Evolutionary conservation across 2,888 invertebrate genomes (phyloP).

Genomic region (Drosophila neoperkinsi): DNA sequence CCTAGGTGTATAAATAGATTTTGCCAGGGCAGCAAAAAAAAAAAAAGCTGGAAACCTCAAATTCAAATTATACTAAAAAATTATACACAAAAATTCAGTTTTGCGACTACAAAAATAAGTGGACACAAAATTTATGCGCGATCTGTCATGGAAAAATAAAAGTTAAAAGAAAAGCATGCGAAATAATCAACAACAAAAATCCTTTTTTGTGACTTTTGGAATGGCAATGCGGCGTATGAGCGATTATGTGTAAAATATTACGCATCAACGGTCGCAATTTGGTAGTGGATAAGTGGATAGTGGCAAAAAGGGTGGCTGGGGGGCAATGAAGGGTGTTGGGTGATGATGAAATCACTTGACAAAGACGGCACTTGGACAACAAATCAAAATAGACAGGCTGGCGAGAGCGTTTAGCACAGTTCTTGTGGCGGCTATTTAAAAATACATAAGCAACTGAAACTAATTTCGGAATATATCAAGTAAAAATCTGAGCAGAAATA

Average conservation of each 20-base stretch:
- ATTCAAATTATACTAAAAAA: constrained; percentile 22
- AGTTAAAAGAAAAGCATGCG: constrained; percentile 43
- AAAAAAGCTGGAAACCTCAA: constrained; percentile 16
- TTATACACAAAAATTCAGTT: constrained; percentile 27
- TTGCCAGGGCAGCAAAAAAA: constrained; percentile 45
- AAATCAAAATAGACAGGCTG: constrained; percentile 79
- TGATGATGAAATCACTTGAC: constrained; percentile 65
- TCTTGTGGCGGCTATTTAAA: constrained; percentile 77
- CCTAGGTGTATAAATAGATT: constrained; percentile 57
- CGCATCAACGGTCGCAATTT: constrained; percentile 56
- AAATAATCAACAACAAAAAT: constrained; percentile 16
- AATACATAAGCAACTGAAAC: constrained; percentile 62
- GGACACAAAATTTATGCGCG: constrained; percentile 55
- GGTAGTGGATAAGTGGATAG: constrained; percentile 6
- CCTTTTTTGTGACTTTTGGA: constrained; percentile 21
- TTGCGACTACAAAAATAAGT: constrained; percentile 32
- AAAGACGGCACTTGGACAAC: constrained; percentile 76
- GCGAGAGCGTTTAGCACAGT: constrained; percentile 78
- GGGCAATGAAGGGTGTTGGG: constrained; percentile 27
- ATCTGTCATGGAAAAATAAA: constrained; percentile 66
- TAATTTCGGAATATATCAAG: constrained; percentile 77
- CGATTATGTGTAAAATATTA: constrained; percentile 74
- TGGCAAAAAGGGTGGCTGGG: background rate
- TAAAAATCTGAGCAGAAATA: constrained; percentile 73
- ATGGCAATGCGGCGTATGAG: constrained; percentile 63